These are phyloP conservation scores for Pogonocherus hispidulus DNA, from an alignment of 2,888 invertebrate species.

Conservation along the genomic window DNA sequence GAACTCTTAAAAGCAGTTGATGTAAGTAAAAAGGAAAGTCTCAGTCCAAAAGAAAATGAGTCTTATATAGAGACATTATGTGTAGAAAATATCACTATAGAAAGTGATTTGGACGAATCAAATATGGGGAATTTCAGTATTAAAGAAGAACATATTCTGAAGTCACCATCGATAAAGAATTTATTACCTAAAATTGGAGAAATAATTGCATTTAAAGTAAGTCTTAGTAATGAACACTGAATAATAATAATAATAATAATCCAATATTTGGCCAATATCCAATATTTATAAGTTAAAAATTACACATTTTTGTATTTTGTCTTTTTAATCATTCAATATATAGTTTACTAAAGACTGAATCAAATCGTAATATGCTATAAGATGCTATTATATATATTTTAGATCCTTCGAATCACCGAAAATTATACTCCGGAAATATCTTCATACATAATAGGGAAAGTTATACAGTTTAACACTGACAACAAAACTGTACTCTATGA, in stretches of 20 bases:
- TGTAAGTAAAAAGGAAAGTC: background rate
- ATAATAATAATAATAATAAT: too few species aligned
- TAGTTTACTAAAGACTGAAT: too few species aligned
- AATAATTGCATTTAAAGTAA: conserved; percentile 37
- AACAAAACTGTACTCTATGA: conserved; percentile 24
- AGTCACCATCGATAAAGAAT: conserved; percentile 25
- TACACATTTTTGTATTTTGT: too few species aligned
- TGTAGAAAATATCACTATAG: conserved; percentile 2
- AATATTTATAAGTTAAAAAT: too few species aligned
- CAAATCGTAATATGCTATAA: too few species aligned
- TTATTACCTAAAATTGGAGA: conserved; percentile 34
- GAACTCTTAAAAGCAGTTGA: background rate
- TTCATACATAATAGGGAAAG: conserved; percentile 33
- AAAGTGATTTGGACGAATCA: conserved; percentile 7
- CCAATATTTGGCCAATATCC: too few species aligned
- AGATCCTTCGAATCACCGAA: conserved; percentile 39
- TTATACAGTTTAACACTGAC: conserved; percentile 18
- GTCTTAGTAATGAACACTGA: background rate
- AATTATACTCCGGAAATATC: conserved; percentile 40
- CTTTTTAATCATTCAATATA: too few species aligned
- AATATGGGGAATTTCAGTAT: background rate
- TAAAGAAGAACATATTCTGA: conserved; percentile 14
- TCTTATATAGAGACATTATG: background rate
- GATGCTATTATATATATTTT: too few species aligned
- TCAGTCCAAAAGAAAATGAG: background rate